phyloP scores from a whole-genome alignment of 2,113 vertebrate genomes.

The Perca schrenkii region DNA sequence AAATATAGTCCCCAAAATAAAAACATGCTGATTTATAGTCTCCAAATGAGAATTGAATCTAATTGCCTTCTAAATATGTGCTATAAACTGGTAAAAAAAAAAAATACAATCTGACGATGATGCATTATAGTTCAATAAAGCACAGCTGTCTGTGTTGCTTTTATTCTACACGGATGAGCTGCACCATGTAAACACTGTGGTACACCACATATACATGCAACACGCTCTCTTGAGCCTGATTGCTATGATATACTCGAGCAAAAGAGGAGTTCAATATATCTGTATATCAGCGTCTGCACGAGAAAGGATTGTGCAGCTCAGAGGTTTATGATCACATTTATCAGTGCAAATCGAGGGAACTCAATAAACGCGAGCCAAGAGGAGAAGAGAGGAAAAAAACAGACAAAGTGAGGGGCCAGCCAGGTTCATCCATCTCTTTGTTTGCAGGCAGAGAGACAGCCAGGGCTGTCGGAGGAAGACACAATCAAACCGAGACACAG shows the following conservation, averaged over 20 bases:
- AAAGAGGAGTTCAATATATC: background rate
- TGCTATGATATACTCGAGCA: slow-evolving; percentile 18
- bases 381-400: slow-evolving; percentile 16
- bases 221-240: slow-evolving; percentile 7
- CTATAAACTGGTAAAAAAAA: background rate
- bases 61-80: background rate
- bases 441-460: slow-evolving; percentile 54
- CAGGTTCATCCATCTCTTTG: slow-evolving; percentile 61
- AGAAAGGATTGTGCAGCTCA: slow-evolving; percentile 22
- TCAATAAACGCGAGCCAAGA: slow-evolving; percentile 40
- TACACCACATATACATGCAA: background rate
- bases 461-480: slow-evolving; percentile 49
- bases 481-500: slow-evolving; percentile 52
- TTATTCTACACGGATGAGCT: background rate
- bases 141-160: slow-evolving; percentile 2
- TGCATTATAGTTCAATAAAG: slow-evolving; percentile 1
- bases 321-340: slow-evolving; percentile 57
- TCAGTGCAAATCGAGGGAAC: slow-evolving; percentile 43
- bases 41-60: background rate
- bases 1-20: slow-evolving; percentile 1
- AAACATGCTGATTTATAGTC: background rate
- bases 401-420: slow-evolving; percentile 38
- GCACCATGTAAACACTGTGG: slow-evolving; percentile 2
- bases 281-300: slow-evolving; percentile 7
- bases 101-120: background rate